These are phyloP conservation scores for Limnephilus lunatus DNA, from an alignment of 2,888 invertebrate species.

Conservation along the genomic window DNA sequence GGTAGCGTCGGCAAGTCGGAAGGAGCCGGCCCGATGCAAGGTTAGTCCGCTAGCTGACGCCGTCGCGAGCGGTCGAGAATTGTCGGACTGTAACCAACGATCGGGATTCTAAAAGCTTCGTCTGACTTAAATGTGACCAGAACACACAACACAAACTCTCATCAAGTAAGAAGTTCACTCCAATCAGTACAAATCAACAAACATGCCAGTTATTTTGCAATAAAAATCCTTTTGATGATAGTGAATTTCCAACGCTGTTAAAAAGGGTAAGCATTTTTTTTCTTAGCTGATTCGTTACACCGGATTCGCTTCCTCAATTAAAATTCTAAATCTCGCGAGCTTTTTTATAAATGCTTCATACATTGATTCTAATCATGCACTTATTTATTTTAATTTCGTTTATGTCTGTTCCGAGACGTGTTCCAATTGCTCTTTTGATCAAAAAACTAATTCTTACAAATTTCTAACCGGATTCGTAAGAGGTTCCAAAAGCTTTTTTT, in stretches of 20 bases:
- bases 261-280: conserved; percentile 18
- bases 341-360: background rate
- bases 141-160: conserved; percentile 12
- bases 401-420: background rate
- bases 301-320: background rate
- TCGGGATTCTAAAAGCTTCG: conserved; percentile 27
- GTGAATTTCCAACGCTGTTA: background rate
- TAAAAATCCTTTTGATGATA: background rate
- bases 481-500: background rate
- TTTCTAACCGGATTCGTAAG: conserved; percentile 18
- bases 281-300: background rate
- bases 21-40: conserved; percentile 9
- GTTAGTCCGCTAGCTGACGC: conserved; percentile 37
- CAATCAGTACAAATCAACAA: background rate
- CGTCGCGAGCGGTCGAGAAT: conserved; percentile 45
- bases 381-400: background rate
- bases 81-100: background rate
- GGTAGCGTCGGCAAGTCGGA: conserved; percentile 38
- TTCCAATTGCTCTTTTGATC: background rate
- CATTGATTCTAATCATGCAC: background rate
- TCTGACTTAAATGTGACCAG: conserved; percentile 39
- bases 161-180: conserved; percentile 7
- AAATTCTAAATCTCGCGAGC: background rate
- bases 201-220: background rate
- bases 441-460: conserved; percentile 4